Evolutionary conservation across 2,888 invertebrate species (phyloP).

Genomic region (Calliphora vomitoria): DNA sequence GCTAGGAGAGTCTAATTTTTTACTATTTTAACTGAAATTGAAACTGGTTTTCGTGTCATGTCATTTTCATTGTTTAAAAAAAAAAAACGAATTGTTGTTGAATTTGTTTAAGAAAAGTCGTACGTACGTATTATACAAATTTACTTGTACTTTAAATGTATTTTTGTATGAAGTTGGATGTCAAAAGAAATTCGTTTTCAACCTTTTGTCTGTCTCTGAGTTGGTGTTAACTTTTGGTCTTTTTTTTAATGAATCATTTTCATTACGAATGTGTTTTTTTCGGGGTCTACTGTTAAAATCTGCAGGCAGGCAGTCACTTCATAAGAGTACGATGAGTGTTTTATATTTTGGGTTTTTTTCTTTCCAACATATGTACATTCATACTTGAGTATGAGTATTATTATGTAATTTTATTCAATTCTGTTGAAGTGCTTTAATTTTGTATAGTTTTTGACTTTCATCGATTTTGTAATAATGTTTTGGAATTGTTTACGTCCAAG

Average conservation of each 20-base stretch:
- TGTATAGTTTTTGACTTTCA: slow-evolving; percentile 52
- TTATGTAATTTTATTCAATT: slow-evolving; percentile 61
- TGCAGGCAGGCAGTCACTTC: not conserved
- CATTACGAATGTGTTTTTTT: slow-evolving; percentile 43
- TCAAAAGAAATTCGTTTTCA: slow-evolving; percentile 12
- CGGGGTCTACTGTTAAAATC: not conserved
- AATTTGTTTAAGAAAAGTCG: not conserved
- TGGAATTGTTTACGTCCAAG: not conserved
- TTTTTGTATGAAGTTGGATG: not conserved
- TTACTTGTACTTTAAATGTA: not conserved
- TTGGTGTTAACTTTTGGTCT: not conserved
- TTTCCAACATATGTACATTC: not conserved
- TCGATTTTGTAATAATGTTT: slow-evolving; percentile 63
- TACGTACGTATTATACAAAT: not conserved
- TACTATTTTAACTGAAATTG: slow-evolving; percentile 9
- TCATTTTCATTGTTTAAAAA: slow-evolving; percentile 3
- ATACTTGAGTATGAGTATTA: not conserved
- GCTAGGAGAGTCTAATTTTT: not conserved
- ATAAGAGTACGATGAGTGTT: slow-evolving; percentile 28
- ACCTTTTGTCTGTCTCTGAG: slow-evolving; percentile 7
- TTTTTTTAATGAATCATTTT: slow-evolving; percentile 54
- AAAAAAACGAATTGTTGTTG: slow-evolving; percentile 4
- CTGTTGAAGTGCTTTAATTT: slow-evolving; percentile 53
- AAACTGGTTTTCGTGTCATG: slow-evolving; percentile 51
- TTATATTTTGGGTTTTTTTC: slow-evolving; percentile 15